Evolutionary conservation across 1,140 invertebrate species (phyloP), one percentile per base, ranked within the genome.

Genomic region (Leptinotarsa defecta): DNA sequence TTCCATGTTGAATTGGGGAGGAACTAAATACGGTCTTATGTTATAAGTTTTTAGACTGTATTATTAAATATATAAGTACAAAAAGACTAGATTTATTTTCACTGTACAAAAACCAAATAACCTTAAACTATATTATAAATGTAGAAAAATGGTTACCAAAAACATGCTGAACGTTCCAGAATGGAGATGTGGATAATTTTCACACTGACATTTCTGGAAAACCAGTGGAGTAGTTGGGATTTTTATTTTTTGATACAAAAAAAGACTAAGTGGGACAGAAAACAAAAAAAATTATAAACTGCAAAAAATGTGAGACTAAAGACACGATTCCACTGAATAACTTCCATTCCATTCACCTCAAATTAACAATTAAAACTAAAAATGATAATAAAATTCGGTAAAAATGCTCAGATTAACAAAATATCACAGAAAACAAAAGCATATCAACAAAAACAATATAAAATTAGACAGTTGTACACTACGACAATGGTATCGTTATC

Each of bases 401-500:
- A 68, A 22, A 11, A 68, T 27, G 5, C 1, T 27, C 13, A 17
- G 15, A n/a, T 34, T n/a, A 3, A 68, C 20, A 75, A 71, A 63
- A 75, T 70, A 75, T 75, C 67, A 70, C 74, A 75, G 67, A 75
- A 68, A 69, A 15, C 11, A 70, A 75, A 27, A 74, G 15, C 48
- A 68, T n/a, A 52, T 27, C n/a, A 63, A 20, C 48, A 74, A 43
- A 64, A 27, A 27, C 49, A 34, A 34, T 68, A 19, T n/a, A 43
- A 73, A 65, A 3, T 71, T 67, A 74, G 72, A 73, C 67, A 74
- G 70, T 67, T 49, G 15, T 77, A 65, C 76, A 77, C 74, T 65
- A 73, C 73, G 74, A 74, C 72, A 74, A 71, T 77, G 76, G 73
- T 52, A 68, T 65, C 70, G 22, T 74, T 75, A 68, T 24, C 27